Evolutionary conservation across 2,888 invertebrate species (phyloP).

Genomic region (Cephus nigrinus): DNA sequence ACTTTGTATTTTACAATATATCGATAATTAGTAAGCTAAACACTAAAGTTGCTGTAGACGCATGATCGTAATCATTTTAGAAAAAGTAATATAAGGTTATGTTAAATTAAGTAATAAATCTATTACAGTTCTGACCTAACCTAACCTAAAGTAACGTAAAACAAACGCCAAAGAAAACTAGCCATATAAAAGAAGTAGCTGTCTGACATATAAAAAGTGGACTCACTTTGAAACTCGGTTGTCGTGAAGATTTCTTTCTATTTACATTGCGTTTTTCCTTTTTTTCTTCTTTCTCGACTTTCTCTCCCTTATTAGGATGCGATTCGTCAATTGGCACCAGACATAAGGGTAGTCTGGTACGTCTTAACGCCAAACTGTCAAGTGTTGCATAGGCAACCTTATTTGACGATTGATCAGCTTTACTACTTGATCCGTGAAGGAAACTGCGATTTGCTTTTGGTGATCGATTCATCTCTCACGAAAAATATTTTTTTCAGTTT

Average conservation of each 20-base stretch:
- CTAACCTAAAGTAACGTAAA: background rate
- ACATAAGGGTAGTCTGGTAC: constrained; percentile 51
- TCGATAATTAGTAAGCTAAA: background rate
- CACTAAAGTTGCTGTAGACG: background rate
- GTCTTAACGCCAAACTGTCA: constrained; percentile 56
- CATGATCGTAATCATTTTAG: background rate
- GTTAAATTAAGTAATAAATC: background rate
- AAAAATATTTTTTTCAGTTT: constrained; percentile 46
- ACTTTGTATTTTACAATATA: background rate
- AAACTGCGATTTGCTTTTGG: constrained; percentile 50
- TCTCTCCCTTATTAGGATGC: constrained; percentile 20
- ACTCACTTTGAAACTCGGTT: constrained; percentile 43
- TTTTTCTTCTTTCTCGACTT: constrained; percentile 18
- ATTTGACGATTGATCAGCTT: constrained; percentile 25
- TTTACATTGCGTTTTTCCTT: constrained; percentile 18
- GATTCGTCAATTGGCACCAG: constrained; percentile 46
- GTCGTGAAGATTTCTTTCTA: constrained; percentile 30
- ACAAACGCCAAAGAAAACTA: background rate
- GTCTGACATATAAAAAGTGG: background rate
- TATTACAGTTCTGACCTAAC: too few species aligned
- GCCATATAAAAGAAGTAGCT: background rate
- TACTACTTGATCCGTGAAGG: constrained; percentile 40
- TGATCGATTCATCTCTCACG: constrained; percentile 37
- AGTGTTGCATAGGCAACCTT: constrained; percentile 53
- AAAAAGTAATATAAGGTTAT: background rate